Evolutionary conservation across 2,888 invertebrate species (phyloP), one percentile per base, ranked within the genome.

Genomic region (Branchellion lobata): DNA sequence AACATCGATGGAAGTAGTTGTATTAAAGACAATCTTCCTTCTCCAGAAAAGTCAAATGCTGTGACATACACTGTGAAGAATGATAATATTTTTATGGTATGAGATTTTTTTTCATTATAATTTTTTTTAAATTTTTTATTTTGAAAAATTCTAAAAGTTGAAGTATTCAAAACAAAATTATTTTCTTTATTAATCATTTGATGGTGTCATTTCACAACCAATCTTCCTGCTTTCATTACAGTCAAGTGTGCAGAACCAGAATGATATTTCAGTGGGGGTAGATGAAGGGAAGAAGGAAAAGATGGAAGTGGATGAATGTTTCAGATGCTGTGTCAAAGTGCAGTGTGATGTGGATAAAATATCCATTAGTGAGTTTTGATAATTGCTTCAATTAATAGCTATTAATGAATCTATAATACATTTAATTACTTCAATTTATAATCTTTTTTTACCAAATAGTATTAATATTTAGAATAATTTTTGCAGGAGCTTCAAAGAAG

Each of bases 321-420:
- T 21, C 27, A 47, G 51, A n/a, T 51, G 24, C 1, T 31, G 31
- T 5, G 40, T 33, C 53, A 75, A 51, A 53, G 51, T 75, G 14
- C 14, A 40, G 5, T 40, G 75, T 1, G 29, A 53, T 24, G 29
- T 53, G 18, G 53, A 53, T 1, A 27, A 53, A 18, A 24, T 53
- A 8, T 24, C 14, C 27, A 75, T 75, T 51, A 24, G 75, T 53
- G 29, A 75, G 53, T n/a, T n/a, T n/a, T n/a, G n/a, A n/a, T n/a
- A n/a, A n/a, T n/a, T n/a, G n/a, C n/a, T n/a, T n/a, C n/a, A n/a
- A n/a, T n/a, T n/a, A n/a, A n/a, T n/a, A n/a, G n/a, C n/a, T n/a
- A n/a, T n/a, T n/a, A n/a, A n/a, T n/a, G n/a, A n/a, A n/a, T n/a
- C n/a, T n/a, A n/a, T n/a, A n/a, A n/a, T n/a, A n/a, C n/a, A n/a